phyloP scores from a whole-genome alignment of 2,888 invertebrate species.

The Acrobeloides nanus region DNA sequence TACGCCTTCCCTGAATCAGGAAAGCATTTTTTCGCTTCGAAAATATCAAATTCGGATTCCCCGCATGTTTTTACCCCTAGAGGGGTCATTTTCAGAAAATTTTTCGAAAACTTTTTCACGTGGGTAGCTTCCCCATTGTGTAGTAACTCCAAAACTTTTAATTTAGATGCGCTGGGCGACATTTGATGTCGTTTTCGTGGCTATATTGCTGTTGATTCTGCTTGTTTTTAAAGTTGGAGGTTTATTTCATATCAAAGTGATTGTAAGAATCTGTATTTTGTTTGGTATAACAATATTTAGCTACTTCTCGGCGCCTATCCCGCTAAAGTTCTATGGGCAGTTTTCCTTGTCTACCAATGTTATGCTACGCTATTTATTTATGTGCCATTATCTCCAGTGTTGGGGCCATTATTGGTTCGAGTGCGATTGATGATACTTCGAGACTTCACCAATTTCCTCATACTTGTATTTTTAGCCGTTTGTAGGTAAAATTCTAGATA shows the following conservation, averaged over 20 bases:
- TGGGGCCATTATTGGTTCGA: slow-evolving; percentile 57
- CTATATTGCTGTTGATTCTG: slow-evolving; percentile 29
- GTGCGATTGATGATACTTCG: slow-evolving; percentile 55
- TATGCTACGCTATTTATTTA: slow-evolving; percentile 57
- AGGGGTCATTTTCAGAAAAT: too few species aligned
- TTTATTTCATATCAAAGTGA: slow-evolving; percentile 9
- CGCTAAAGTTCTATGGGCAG: slow-evolving; percentile 33
- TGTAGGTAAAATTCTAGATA: slow-evolving; percentile 22
- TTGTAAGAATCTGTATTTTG: slow-evolving; percentile 7
- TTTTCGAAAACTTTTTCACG: too few species aligned
- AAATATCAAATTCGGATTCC: too few species aligned
- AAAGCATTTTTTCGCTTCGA: too few species aligned
- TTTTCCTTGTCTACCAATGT: slow-evolving; percentile 57
- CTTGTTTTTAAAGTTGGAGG: slow-evolving; percentile 11
- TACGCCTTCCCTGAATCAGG: too few species aligned
- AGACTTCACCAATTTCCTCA: slow-evolving; percentile 48
- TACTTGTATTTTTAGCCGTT: slow-evolving; percentile 42
- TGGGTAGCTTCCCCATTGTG: too few species aligned
- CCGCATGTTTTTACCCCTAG: too few species aligned
- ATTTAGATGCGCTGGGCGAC: slow-evolving; percentile 19
- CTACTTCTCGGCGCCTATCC: too few species aligned
- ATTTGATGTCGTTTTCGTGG: slow-evolving; percentile 30
- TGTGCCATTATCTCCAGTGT: slow-evolving; percentile 54
- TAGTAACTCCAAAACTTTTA: too few species aligned
- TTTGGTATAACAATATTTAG: too few species aligned